Evolutionary conservation across 1,140 invertebrate genomes (phyloP).

Genomic region (Drosophila malerkotliana): DNA sequence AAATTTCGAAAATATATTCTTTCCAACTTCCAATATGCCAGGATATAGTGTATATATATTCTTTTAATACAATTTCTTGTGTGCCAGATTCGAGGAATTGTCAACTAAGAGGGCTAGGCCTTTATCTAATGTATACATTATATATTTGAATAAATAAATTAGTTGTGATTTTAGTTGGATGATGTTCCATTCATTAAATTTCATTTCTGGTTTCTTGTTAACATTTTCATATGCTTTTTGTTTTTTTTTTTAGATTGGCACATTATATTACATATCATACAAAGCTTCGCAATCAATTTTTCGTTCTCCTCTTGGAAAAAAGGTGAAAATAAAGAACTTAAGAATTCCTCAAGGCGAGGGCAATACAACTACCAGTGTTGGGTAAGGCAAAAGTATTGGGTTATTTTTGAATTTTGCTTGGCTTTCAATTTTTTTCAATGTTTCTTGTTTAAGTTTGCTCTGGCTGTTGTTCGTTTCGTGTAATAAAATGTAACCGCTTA

Average conservation of each 20-base stretch:
- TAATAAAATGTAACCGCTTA: conserved; percentile 64
- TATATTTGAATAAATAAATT: conserved; percentile 60
- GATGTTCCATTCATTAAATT: conserved; percentile 18
- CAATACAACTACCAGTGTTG: conserved; percentile 15
- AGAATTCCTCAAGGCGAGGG: not conserved
- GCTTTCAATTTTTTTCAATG: not conserved
- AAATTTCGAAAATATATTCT: not conserved
- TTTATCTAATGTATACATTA: conserved; percentile 70
- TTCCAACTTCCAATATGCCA: conserved; percentile 5
- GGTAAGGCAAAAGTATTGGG: conserved; percentile 36
- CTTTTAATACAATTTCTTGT: not conserved
- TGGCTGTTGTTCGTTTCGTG: conserved; percentile 23
- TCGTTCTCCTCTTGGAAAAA: not conserved
- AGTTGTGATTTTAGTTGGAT: conserved; percentile 28
- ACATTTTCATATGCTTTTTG: conserved; percentile 27
- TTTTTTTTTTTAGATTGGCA: conserved; percentile 55
- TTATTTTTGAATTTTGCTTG: conserved; percentile 6
- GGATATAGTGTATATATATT: not conserved
- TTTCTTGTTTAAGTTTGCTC: not conserved
- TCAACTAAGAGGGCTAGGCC: conserved; percentile 71
- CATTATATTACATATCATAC: conserved; percentile 80
- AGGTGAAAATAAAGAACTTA: conserved; percentile 16
- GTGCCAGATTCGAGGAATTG: conserved; percentile 46
- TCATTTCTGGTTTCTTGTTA: conserved; percentile 47
- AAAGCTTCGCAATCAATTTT: conserved; percentile 47